A percentile compares a stretch with the other conserved stretches of the same genome.
Evolutionary conservation across 2,888 invertebrate genomes (phyloP).

Genomic region (Eupsilia transversa): DNA sequence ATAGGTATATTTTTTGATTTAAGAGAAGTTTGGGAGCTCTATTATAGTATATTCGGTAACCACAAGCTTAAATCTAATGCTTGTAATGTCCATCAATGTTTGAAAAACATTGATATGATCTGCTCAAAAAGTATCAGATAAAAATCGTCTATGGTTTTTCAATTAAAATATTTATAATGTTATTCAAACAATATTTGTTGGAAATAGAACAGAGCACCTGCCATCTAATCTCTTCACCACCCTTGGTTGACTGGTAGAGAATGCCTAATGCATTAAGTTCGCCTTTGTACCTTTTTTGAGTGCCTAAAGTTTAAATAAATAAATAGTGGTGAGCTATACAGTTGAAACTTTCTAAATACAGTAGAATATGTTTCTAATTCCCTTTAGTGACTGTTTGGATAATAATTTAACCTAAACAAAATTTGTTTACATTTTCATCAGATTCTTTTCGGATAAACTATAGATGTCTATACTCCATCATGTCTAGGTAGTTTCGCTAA

Average conservation of each 20-base stretch:
- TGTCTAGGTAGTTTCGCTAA: not conserved
- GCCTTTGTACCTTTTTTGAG: too few species aligned
- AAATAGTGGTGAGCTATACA: not conserved
- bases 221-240: too few species aligned
- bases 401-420: not conserved
- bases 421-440: not conserved
- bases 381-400: not conserved
- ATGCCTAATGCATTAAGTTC: too few species aligned
- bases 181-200: not conserved
- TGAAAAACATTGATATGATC: not conserved
- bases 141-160: not conserved
- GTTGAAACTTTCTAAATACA: not conserved
- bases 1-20: slow-evolving; percentile 50
- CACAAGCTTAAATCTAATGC: too few species aligned
- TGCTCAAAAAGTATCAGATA: not conserved
- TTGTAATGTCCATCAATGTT: not conserved
- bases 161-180: not conserved
- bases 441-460: not conserved
- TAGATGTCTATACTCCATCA: not conserved
- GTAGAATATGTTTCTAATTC: not conserved
- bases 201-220: too few species aligned
- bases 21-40: slow-evolving; percentile 35
- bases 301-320: too few species aligned
- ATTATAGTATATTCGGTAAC: not conserved
- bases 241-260: too few species aligned